Conservation (phyloP, 2,113 vertebrate species). For the Menura novaehollandiae region DNA sequence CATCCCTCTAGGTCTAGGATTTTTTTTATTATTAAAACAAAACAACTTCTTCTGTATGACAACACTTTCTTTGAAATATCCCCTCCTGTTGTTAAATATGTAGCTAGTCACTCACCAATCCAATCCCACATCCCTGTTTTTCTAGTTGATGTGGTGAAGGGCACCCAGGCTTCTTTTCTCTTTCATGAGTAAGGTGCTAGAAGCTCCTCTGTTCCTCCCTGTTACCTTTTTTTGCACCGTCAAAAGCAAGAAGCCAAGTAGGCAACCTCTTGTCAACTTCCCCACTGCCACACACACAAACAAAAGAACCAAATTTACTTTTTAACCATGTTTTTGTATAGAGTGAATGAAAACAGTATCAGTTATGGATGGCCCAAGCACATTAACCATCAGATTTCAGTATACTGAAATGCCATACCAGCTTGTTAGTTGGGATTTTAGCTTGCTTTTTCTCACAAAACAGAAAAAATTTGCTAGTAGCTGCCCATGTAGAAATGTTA, state of each 20-base stretch:
- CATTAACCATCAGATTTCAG: not conserved
- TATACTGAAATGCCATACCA: not conserved
- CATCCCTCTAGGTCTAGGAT: not conserved
- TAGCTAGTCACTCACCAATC: not conserved
- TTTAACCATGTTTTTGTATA: not conserved
- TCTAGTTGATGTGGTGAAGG: not conserved
- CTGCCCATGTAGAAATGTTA: not conserved
- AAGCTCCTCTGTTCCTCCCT: not conserved
- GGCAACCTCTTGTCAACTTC: not conserved
- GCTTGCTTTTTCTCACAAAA: not conserved
- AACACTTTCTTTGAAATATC: not conserved
- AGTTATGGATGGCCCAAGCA: not conserved
- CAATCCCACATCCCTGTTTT: rapidly evolving
- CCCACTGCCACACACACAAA: not conserved
- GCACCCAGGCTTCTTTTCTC: not conserved
- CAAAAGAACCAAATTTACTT: not conserved
- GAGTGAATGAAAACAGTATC: not conserved
- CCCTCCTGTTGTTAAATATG: not conserved
- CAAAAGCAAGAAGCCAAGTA: not conserved
- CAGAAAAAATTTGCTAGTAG: not conserved
- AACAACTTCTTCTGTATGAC: rapidly evolving
- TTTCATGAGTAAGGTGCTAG: not conserved
- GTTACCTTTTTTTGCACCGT: not conserved
- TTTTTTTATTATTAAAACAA: not conserved
- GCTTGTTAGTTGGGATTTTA: not conserved